These are phyloP conservation scores for Piprites chloris DNA, from an alignment of 2,113 vertebrate genomes.

Conservation along the genomic window DNA sequence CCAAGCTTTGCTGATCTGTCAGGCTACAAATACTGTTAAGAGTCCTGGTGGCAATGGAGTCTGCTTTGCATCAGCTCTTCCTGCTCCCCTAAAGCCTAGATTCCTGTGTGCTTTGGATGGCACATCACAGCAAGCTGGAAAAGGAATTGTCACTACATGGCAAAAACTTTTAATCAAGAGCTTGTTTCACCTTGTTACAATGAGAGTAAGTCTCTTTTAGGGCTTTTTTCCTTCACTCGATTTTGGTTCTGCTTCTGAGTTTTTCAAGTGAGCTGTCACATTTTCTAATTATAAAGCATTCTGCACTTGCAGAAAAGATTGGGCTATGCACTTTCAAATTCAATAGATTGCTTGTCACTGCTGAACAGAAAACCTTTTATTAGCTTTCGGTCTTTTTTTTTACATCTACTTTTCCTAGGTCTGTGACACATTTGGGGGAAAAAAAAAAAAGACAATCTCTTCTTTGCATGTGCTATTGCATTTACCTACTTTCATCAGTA, in stretches of 20 bases:
- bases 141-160: background rate
- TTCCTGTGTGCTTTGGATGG: background rate
- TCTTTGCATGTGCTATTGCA: background rate
- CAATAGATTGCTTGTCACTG: background rate
- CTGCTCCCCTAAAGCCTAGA: background rate
- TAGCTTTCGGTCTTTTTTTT: background rate
- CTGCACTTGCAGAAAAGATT: background rate
- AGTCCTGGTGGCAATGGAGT: background rate
- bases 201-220: background rate
- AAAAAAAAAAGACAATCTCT: background rate
- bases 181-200: background rate
- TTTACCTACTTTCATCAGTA: background rate
- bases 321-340: background rate
- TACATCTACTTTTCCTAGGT: background rate
- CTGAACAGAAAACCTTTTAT: background rate
- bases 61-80: background rate
- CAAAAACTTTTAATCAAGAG: background rate
- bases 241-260: background rate
- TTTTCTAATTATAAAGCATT: constrained; percentile 42
- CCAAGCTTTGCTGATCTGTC: background rate
- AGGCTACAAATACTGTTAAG: background rate
- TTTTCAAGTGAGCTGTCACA: constrained; percentile 38
- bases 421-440: background rate
- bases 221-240: background rate
- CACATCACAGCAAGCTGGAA: background rate